Percentiles rank a stretch among this genome's conserved stretches.
Conservation (phyloP, 1,140 invertebrate species). For the Bombus cullumanus region DNA sequence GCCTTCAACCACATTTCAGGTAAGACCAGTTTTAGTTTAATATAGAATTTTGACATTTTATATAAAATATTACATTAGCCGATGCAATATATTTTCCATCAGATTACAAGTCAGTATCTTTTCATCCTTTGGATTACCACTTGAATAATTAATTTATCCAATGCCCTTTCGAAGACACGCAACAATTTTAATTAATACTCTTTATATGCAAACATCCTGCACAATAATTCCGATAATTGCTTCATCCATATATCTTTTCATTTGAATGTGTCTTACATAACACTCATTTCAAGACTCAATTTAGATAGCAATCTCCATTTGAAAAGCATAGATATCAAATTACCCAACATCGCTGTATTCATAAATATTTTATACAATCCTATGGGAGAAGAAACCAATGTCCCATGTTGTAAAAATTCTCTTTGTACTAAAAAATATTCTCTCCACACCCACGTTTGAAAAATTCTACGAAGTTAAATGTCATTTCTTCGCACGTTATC, state of each 20-base stretch:
- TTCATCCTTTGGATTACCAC: background rate
- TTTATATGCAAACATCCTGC: background rate
- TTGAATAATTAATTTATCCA: background rate
- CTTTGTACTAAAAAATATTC: background rate
- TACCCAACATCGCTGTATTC: background rate
- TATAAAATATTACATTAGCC: background rate
- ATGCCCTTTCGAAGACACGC: background rate
- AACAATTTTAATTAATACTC: conserved; percentile 14
- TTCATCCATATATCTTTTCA: background rate
- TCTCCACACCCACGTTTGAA: background rate
- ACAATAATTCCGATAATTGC: background rate
- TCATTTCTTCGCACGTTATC: background rate
- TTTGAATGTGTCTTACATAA: background rate
- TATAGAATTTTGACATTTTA: background rate
- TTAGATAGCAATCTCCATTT: background rate
- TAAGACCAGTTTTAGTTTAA: background rate
- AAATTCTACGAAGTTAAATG: conserved; percentile 7
- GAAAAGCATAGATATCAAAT: background rate
- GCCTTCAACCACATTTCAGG: background rate
- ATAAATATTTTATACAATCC: background rate
- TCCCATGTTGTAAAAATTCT: background rate
- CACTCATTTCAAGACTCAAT: background rate
- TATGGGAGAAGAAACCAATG: background rate
- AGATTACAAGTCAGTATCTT: background rate
- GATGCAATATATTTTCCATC: background rate